Base-by-base conservation (phyloP, 2,113 vertebrate species). In the Dromaius novaehollandiae region DNA sequence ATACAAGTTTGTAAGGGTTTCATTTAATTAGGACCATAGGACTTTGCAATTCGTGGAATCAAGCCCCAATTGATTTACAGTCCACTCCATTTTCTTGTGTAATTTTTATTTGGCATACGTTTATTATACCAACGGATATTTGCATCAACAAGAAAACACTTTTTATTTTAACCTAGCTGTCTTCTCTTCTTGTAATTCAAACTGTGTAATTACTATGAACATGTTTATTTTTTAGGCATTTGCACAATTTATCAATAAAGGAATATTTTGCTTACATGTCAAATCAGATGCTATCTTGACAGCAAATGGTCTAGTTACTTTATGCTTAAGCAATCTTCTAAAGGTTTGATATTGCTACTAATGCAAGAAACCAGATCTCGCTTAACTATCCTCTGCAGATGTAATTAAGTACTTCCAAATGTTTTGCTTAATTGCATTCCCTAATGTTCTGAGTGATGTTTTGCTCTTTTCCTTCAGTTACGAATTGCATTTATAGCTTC, bases 371-470 rank as follows among this genome's bases (percentile, higher is more conserved):
- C 50, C 81, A 95, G 77, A 95, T 92, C 89, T 92, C 83, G 90
- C 78, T 97, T 93, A 90, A 92, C 92, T 95, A 74, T 95, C 86
- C 92, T 96, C 83, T 93, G 71, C 86, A 95, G 92, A 95, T 91
- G 88, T 97, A 97, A 97, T 97, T 97, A 97, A 97, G 86, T 94
- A 74, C 82, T 96, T 97, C 92, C 86, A 97, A 97, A 97, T 95
- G 93, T 94, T 97, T 97, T 95, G 85, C 89, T 96, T 97, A 97
- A 97, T 97, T 97, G 92, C 86, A 91, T 97, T 95, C 89, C 89
- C 95, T 97, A 95, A 97, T 90, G 91, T 97, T 97, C 96, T 93
- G 96, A 96, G 81, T 95, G 93, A 96, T 97, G 93, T 88, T 96
- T 95, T 97, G 87, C 80, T 95, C 94, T 92, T 96, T 97, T 95